phyloP scores from a whole-genome alignment of 2,888 invertebrate genomes.

The Aspidiotus rigidus region DNA sequence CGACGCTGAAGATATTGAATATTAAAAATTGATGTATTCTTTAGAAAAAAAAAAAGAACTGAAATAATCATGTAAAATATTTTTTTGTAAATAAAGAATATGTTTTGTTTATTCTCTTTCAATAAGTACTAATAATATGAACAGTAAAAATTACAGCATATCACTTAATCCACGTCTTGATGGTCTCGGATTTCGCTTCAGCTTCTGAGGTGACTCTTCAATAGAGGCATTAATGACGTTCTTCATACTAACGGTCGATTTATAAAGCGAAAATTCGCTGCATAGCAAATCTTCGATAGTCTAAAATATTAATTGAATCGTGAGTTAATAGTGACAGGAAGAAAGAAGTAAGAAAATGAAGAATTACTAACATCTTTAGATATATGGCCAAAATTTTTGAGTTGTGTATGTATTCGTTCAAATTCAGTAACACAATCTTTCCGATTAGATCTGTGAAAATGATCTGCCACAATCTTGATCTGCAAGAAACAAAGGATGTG shows the following conservation, averaged over 20 bases:
- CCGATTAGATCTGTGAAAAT: slow-evolving; percentile 47
- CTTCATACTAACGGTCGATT: too few species aligned
- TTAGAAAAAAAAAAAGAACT: not conserved
- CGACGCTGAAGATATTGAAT: slow-evolving; percentile 54
- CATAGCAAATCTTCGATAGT: slow-evolving; percentile 17
- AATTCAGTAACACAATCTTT: slow-evolving; percentile 52
- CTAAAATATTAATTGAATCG: slow-evolving; percentile 7
- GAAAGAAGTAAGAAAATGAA: not conserved
- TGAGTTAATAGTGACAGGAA: not conserved
- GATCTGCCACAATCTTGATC: slow-evolving; percentile 43
- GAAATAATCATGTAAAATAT: not conserved
- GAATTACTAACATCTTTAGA: slow-evolving; percentile 12
- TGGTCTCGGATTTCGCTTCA: not conserved
- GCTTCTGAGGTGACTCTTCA: not conserved
- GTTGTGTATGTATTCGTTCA: slow-evolving; percentile 48
- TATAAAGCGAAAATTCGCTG: not conserved
- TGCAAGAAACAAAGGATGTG: too few species aligned
- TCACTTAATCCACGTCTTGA: slow-evolving; percentile 9
- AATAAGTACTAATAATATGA: not conserved
- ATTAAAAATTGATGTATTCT: not conserved
- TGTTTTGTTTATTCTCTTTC: not conserved
- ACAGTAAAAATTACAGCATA: not conserved
- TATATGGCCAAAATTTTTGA: slow-evolving; percentile 50
- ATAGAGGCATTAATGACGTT: not conserved
- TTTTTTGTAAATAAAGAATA: slow-evolving; percentile 2